Percentiles rank a stretch among this genome's conserved stretches.
phyloP scores from a whole-genome alignment of 1,140 invertebrate genomes.

The Platyscapa corneri region DNA sequence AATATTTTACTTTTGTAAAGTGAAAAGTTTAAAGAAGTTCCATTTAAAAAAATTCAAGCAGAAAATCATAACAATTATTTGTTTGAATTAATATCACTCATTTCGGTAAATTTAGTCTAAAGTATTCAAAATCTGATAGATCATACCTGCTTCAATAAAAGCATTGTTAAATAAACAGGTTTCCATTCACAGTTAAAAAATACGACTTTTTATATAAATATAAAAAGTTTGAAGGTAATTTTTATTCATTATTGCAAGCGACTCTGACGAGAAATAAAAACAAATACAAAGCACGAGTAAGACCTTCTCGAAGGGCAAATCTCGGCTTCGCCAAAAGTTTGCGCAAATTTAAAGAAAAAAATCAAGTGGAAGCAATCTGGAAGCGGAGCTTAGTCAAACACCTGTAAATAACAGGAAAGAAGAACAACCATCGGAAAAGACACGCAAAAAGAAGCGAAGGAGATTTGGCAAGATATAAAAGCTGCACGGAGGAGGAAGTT shows the following conservation, averaged over 20 bases:
- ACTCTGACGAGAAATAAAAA: neutral
- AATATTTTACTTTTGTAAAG: too few relatives aligned
- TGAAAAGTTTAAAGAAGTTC: too few relatives aligned
- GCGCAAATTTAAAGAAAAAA: neutral
- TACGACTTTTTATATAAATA: neutral
- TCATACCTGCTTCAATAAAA: too few relatives aligned
- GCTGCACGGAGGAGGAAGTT: neutral
- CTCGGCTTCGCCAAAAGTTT: neutral
- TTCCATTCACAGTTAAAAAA: too few relatives aligned
- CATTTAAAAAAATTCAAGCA: too few relatives aligned
- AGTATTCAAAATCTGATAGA: too few relatives aligned
- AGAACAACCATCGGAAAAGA: neutral
- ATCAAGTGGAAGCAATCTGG: neutral
- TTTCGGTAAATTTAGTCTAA: too few relatives aligned
- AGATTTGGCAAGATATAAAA: conserved; percentile 8
- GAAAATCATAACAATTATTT: too few relatives aligned
- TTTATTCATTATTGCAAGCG: neutral
- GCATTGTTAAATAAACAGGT: too few relatives aligned
- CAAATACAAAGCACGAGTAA: neutral
- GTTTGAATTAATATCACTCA: too few relatives aligned
- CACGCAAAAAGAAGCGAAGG: neutral
- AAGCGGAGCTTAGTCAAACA: conserved; percentile 1
- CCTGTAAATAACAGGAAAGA: conserved; percentile 14
- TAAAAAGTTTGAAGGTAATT: neutral
- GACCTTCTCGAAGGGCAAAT: neutral